Base-by-base conservation (phyloP, 2,113 vertebrate species). In the Tupaia chinensis region DNA sequence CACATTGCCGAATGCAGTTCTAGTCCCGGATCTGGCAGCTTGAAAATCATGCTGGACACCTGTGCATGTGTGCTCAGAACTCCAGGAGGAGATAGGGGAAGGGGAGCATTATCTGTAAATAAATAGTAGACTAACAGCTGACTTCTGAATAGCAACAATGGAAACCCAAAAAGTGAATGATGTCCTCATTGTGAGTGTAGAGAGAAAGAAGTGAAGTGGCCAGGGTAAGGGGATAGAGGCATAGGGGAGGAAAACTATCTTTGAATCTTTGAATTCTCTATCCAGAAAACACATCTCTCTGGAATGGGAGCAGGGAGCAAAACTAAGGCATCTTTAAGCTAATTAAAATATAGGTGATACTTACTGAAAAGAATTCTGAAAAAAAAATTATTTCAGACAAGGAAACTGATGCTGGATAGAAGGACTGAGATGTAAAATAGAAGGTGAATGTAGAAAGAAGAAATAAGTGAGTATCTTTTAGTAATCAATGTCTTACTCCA, bases 381-480 rank as follows among this genome's bases (percentile, higher is more conserved):
- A 89, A 84, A 80, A 83, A 54, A 17, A 20, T 76, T 76, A 80
- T 76, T 91, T 91, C 15, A 27, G 61, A 14, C 61, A 82, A 82
- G 69, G 34, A 91, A 76, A 94, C 76, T 74, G 58, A 54, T 25
- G 34, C 29, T 72, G 44, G 74, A 79, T 82, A 54, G 87, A 86
- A 73, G n/a, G 19, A 61, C 90, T 93, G 19, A 89, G 69, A 44
- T 82, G 9, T 76, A 86, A 82, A 54, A 76, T 65, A 69, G 54
- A 81, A 87, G 25, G 60, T 87, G 82, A 60, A 89, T 44, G 80
- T n/a, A 87, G 76, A 56, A 70, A 34, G 19, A 81, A 15, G 22
- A 87, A 82, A 77, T 94, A 68, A 69, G 54, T 76, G 69, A 69
- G 34, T 69, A 69, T 81, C 63, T 88, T 92, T 88, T 56, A 93